Evolutionary conservation across 2,797 vertebrate species (phyloP).

Genomic region (Zenarchopterus dispar): DNA sequence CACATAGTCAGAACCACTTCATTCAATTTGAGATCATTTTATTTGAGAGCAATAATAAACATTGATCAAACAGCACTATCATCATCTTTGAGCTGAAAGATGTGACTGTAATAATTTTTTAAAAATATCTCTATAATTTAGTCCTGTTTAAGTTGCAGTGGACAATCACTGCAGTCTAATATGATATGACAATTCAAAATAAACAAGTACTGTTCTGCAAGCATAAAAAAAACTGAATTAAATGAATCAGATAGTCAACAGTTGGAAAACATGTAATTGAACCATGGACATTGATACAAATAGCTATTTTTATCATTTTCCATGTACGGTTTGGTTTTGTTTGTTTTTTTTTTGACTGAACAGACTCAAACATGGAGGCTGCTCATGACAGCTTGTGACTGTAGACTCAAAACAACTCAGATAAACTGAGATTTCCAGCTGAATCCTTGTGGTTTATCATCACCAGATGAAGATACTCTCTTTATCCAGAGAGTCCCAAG

Average conservation of each 20-base stretch:
- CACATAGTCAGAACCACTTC: too few relatives aligned
- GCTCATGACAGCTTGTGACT: neutral
- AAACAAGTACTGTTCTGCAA: too few relatives aligned
- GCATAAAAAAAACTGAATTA: too few relatives aligned
- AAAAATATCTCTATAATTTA: neutral
- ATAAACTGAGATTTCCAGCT: constrained; percentile 11
- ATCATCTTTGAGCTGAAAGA: too few relatives aligned
- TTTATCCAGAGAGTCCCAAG: constrained; percentile 2
- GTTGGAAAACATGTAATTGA: neutral
- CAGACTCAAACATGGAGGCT: neutral
- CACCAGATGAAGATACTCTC: constrained; percentile 2
- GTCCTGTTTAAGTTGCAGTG: neutral
- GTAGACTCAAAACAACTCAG: neutral
- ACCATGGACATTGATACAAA: neutral
- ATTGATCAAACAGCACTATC: too few relatives aligned
- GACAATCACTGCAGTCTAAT: neutral
- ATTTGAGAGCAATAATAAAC: too few relatives aligned
- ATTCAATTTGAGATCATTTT: too few relatives aligned
- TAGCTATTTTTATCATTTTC: too few relatives aligned
- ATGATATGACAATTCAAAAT: neutral
- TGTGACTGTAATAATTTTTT: too few relatives aligned
- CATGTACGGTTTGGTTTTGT: too few relatives aligned
- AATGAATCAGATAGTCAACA: too few relatives aligned
- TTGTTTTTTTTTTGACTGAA: too few relatives aligned
- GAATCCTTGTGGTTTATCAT: constrained; percentile 12